Evolutionary conservation across 2,888 invertebrate species (phyloP), one percentile per base, ranked within the genome.

Genomic region (Galeopsomyia nigrocyanea): DNA sequence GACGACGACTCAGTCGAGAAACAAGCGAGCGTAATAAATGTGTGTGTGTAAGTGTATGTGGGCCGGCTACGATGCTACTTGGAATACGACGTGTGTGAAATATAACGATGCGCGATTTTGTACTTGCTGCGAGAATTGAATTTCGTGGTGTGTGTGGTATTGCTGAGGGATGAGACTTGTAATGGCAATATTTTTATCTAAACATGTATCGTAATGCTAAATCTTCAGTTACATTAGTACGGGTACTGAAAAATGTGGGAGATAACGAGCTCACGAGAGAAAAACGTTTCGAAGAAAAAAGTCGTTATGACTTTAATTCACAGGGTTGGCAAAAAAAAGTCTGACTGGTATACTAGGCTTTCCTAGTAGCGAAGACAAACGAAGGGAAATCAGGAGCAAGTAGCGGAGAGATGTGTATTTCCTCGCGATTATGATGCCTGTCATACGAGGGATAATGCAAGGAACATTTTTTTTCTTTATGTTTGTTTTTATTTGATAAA

Each of bases 1-100:
- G 75, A 65, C 68, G 68, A 55, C 73, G 81, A 82, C 81, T 78
- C 79, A 78, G 79, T 19, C 58, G 64, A 57, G 73, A 74, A 63
- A 70, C 69, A 62, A 74, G 70, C 73, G 58, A 26, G 51, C 31
- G 68, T 68, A 74, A 74, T 74, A 74, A 74, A 71, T 74, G 69
- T 67, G 67, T 71, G 55, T 39, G 62, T 49, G 53, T 67, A 62
- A 67, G 53, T 39, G 62, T 49, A 47, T 22, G 21, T 49, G 49
- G 49, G 19, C 50, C 53, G n/a, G 56, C 22, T 13, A 10, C 39
- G 39, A 39, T 68, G 53, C 60, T 39, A 53, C 39, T 39, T 17
- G 60, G 68, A 56, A 7, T 39, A 39, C 39, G 13, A 39, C 39
- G 39, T 39, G 39, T 39, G 39, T 5, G 10, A 39, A 39, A 39